Percentiles rank a stretch among this genome's conserved stretches.
phyloP scores from a whole-genome alignment of 2,113 vertebrate species.

The Drymodes brunneopygia region DNA sequence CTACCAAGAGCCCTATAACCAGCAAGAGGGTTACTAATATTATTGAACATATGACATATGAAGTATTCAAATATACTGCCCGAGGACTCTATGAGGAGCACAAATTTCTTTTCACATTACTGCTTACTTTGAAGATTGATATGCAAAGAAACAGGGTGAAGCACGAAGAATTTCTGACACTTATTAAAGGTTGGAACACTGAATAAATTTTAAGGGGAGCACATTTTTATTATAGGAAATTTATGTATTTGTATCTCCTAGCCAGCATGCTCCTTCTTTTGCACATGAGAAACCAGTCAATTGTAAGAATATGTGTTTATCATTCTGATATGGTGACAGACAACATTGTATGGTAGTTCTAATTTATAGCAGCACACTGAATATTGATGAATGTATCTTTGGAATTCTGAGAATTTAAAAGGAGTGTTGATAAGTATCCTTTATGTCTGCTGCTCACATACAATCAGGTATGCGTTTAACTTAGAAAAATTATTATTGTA shows the following conservation, averaged over 20 bases:
- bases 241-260: not conserved
- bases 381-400: not conserved
- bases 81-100: conserved; percentile 92
- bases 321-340: not conserved
- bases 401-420: not conserved
- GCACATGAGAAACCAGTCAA: not conserved
- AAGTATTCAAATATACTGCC: conserved; percentile 85
- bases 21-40: conserved; percentile 90
- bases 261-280: not conserved
- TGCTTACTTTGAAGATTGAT: conserved; percentile 92
- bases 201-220: not conserved
- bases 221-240: not conserved
- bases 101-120: conserved; percentile 92
- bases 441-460: not conserved
- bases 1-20: conserved; percentile 85
- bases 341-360: not conserved
- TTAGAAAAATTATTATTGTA: not conserved
- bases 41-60: conserved; percentile 91
- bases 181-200: conserved; percentile 86
- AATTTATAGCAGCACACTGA: not conserved
- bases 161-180: conserved; percentile 89
- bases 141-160: conserved; percentile 87
- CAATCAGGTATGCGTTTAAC: not conserved
- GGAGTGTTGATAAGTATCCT: not conserved
- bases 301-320: not conserved